Percentiles rank a stretch among this genome's conserved stretches.
Conservation (phyloP, 2,113 vertebrate genomes). For the Agelaius tricolor region DNA sequence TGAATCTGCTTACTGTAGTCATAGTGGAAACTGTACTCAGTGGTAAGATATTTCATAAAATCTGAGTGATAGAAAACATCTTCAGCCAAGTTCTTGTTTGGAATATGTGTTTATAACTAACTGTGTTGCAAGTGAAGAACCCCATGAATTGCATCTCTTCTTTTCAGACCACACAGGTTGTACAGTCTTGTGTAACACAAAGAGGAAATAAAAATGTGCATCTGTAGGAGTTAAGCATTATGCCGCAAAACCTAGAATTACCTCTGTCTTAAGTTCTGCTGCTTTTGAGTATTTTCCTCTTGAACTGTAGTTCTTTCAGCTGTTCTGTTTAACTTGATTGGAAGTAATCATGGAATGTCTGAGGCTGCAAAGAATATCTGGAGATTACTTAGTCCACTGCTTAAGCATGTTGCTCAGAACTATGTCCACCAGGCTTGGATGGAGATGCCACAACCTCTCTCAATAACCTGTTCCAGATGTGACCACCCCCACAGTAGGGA, state of each 20-base stretch:
- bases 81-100: neutral
- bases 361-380: neutral
- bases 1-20: neutral
- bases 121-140: neutral
- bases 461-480: neutral
- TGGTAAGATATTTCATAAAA: neutral
- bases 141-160: neutral
- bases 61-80: neutral
- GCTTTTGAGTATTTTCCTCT: neutral
- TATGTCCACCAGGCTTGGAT: neutral
- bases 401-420: neutral
- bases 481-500: neutral
- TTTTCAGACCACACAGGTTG: neutral
- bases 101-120: neutral
- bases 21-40: neutral
- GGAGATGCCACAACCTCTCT: neutral
- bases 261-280: neutral
- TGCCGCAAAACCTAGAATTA: neutral
- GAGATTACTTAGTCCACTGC: neutral
- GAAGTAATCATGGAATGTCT: neutral
- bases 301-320: neutral
- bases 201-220: neutral
- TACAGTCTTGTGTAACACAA: neutral
- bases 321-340: neutral
- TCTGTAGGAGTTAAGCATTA: neutral